Evolutionary conservation across 1,140 invertebrate genomes (phyloP).

Genomic region (Mya arenaria): DNA sequence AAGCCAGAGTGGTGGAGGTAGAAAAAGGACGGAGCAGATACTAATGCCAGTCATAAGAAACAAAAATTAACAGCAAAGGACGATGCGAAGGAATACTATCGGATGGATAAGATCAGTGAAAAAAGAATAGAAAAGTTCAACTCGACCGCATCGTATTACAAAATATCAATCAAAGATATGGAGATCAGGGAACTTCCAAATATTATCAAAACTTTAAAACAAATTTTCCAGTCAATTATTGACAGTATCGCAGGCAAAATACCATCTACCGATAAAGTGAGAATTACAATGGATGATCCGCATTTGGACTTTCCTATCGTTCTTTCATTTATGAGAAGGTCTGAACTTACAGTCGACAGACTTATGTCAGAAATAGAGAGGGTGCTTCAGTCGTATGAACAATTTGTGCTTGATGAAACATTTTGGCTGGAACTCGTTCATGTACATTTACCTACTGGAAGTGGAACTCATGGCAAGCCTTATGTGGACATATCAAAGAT

Average conservation of each 20-base stretch:
- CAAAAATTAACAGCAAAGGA: no score
- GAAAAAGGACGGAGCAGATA: no score
- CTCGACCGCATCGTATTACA: slow-evolving; percentile 5
- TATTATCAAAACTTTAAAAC: neutral
- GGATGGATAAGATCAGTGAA: slow-evolving; percentile 17
- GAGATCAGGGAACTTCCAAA: slow-evolving; percentile 30
- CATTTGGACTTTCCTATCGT: slow-evolving; percentile 29
- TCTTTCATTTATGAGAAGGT: neutral
- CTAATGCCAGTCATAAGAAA: no score
- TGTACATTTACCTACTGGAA: slow-evolving; percentile 43
- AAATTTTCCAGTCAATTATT: neutral
- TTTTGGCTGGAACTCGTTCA: slow-evolving; percentile 38
- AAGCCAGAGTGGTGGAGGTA: no score
- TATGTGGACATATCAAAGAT: slow-evolving; percentile 34
- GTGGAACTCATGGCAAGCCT: slow-evolving; percentile 5
- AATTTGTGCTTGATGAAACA: slow-evolving; percentile 45
- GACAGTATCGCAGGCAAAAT: neutral
- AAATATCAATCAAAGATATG: neutral
- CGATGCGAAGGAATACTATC: no score
- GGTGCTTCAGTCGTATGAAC: slow-evolving; percentile 28
- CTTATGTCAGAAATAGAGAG: slow-evolving; percentile 14
- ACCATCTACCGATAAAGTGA: neutral
- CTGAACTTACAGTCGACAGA: neutral
- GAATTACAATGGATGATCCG: neutral
- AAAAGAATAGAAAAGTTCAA: slow-evolving; percentile 8